These are phyloP conservation scores for Astropecten irregularis DNA, from an alignment of 53 echinoderm and acorn worm species.

Conservation along the genomic window DNA sequence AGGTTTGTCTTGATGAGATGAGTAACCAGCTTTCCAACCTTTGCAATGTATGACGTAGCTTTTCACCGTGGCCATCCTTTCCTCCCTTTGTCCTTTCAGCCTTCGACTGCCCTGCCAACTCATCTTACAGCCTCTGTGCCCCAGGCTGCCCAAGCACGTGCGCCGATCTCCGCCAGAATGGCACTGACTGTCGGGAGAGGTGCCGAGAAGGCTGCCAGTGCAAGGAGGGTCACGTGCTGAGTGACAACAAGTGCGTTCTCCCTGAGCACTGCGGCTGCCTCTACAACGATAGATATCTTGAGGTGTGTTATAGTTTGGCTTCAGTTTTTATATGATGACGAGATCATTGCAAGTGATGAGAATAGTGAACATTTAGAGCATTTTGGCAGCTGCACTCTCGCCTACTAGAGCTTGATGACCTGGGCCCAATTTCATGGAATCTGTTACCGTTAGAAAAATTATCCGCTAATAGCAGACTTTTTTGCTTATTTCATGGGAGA, in stretches of 20 bases:
- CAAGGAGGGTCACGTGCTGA: slow-evolving; percentile 55
- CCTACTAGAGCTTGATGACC: too few species aligned
- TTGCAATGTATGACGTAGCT: not conserved
- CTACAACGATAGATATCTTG: slow-evolving; percentile 51
- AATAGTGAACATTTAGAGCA: too few species aligned
- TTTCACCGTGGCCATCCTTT: not conserved
- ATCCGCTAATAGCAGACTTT: too few species aligned
- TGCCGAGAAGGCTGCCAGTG: slow-evolving; percentile 81
- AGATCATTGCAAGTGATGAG: too few species aligned
- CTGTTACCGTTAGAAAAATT: too few species aligned
- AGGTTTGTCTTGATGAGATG: too few species aligned
- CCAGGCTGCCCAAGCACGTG: slow-evolving; percentile 78
- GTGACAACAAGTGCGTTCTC: slow-evolving; percentile 62
- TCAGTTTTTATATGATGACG: too few species aligned
- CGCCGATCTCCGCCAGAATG: not conserved
- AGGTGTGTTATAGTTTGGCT: too few species aligned
- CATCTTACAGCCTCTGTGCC: slow-evolving; percentile 68
- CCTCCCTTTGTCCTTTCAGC: slow-evolving; percentile 9
- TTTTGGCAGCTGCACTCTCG: too few species aligned
- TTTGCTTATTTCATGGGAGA: too few species aligned
- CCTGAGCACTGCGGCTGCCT: slow-evolving; percentile 73
- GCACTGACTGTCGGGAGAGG: not conserved
- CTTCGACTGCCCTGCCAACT: slow-evolving; percentile 53
- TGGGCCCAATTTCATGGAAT: too few species aligned
- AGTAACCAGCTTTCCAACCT: not conserved